Percentiles rank a stretch among this genome's conserved stretches.
These are phyloP conservation scores for Hemibagrus wyckioides DNA, from an alignment of 2,113 vertebrate genomes.

Conservation along the genomic window DNA sequence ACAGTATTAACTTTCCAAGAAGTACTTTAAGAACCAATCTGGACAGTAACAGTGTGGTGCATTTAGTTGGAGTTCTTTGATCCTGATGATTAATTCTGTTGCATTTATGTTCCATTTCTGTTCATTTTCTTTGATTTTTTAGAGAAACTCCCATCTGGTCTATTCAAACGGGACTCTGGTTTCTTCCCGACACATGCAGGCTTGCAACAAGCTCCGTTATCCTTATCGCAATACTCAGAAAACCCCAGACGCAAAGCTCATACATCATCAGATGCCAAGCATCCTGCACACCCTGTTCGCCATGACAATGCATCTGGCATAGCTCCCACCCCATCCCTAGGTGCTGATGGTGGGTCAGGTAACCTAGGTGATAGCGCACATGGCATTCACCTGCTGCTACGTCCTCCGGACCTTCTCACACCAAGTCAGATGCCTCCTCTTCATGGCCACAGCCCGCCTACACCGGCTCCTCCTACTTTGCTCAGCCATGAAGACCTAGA, in stretches of 20 bases:
- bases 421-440: constrained; percentile 71
- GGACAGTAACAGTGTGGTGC: background rate
- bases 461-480: constrained; percentile 70
- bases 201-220: constrained; percentile 50
- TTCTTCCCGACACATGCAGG: constrained; percentile 31
- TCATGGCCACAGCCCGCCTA: constrained; percentile 68
- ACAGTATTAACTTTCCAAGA: background rate
- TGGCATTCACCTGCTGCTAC: constrained; percentile 75
- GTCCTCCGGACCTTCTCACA: constrained; percentile 71
- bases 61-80: background rate
- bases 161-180: constrained; percentile 29
- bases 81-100: background rate
- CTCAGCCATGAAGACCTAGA: constrained; percentile 61
- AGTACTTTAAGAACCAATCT: background rate
- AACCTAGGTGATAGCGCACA: constrained; percentile 70
- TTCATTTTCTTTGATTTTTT: background rate
- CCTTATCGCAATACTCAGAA: constrained; percentile 35
- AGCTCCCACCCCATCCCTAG: constrained; percentile 49
- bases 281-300: constrained; percentile 50
- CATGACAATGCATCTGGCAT: constrained; percentile 49
- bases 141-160: constrained; percentile 42
- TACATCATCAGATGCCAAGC: constrained; percentile 25
- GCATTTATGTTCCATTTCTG: background rate
- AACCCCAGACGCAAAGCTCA: constrained; percentile 37
- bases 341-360: constrained; percentile 34